phyloP scores from a whole-genome alignment of 2,113 vertebrate species.

The Oncorhynchus tshawytscha region DNA sequence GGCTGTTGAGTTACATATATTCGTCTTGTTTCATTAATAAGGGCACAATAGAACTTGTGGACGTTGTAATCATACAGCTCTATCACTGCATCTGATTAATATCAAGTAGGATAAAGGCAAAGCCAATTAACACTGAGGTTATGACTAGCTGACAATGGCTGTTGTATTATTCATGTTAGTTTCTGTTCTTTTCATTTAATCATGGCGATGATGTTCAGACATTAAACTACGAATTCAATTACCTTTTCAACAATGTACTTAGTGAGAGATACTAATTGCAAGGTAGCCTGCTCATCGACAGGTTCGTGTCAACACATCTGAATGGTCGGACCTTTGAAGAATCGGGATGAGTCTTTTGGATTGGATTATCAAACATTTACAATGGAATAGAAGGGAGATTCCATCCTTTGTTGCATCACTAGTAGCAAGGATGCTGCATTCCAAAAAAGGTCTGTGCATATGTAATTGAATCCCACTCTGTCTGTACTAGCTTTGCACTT shows the following conservation, averaged over 20 bases:
- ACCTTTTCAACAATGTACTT: constrained; percentile 1
- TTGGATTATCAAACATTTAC: constrained; percentile 47
- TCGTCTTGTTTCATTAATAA: background rate
- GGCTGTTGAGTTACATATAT: background rate
- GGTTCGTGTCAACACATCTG: constrained; percentile 3
- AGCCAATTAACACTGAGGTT: constrained; percentile 9
- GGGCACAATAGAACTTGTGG: background rate
- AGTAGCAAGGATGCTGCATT: constrained; percentile 38
- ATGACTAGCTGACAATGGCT: background rate
- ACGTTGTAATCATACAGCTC: background rate
- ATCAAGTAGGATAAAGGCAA: background rate
- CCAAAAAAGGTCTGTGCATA: constrained; percentile 62
- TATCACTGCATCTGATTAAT: background rate
- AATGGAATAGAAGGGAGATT: constrained; percentile 39
- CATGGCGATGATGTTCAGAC: background rate
- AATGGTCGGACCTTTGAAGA: constrained; percentile 17
- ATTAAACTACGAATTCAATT: background rate
- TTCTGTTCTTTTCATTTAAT: background rate
- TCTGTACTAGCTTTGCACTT: constrained; percentile 40
- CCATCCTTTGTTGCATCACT: constrained; percentile 49
- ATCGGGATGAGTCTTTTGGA: constrained; percentile 31
- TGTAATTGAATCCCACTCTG: constrained; percentile 52
- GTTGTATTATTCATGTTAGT: background rate
- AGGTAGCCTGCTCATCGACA: no score
- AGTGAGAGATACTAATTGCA: no score